Base-by-base conservation (phyloP, 1,140 invertebrate species). In the Drosophila subpulchrella region DNA sequence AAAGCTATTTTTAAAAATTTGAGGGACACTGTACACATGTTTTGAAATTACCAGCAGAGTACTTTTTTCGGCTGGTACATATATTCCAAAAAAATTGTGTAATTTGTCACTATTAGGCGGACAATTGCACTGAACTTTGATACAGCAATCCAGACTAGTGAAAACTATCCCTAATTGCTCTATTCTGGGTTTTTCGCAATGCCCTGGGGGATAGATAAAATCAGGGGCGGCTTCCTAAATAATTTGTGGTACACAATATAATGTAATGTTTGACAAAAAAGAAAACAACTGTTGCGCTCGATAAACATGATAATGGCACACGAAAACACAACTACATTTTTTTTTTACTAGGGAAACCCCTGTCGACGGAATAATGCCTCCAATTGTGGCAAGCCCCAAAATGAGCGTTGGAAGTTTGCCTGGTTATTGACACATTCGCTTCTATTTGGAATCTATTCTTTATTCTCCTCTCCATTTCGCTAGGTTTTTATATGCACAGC, bases 401-500 rank as follows among this genome's bases (percentile, higher is more conserved):
- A 48, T 32, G 42, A 8, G 34, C 50, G 36, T 24, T 62, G 59
- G 38, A 44, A 39, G 50, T 55, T 63, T 36, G 51, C 36, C 36
- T 68, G 42, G 42, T 57, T 58, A 71, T 71, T 71, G 67, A 71
- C 67, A 71, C 67, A 71, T 71, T 71, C 20, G 42, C 67, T 50
- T 56, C 65, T 50, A 50, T 58, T 70, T 55, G 1, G 44, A 66
- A 58, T 57, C 51, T 48, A 71, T 70, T 68, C 42, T 48, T 50
- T 65, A 30, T 39, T 13, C 65, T 13, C 24, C 39, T 56, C 57
- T 57, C 65, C 46, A 32, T 63, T 50, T 67, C 58, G 39, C 67
- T 81, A 10, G 48, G 32, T 24, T 77, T 85, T 67, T 71, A 65
- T 83, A 86, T 82, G 70, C 82, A 67, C 20, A 72, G 70, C 82